Base-by-base conservation (phyloP, 2,113 vertebrate species). In the Oxygymnocypris stewartii region DNA sequence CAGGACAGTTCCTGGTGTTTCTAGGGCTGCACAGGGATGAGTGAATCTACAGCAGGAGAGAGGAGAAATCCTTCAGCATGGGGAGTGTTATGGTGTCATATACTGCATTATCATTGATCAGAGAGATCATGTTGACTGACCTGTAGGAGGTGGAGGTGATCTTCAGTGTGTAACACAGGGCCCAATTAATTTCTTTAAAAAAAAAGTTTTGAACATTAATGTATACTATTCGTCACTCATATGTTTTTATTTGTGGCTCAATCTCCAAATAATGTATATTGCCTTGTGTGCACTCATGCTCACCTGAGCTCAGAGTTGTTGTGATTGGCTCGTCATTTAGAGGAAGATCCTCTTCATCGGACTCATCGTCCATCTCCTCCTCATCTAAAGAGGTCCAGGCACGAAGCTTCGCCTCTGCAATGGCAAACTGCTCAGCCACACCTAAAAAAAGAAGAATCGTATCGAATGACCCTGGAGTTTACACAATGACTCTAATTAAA, bases 371-470 rank as follows among this genome's bases (percentile, higher is more conserved):
- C 65, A 95, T 96, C 12, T 98, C 96, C 0, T 98, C 97, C 0
- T 97, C 97, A 6, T 99, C 98, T 85, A 98, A 88, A 0, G 97
- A 99, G 1, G 97, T 97, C 97, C 98, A 99, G 40, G 97, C 97
- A 7, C 97, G 93, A 84, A 99, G 96, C 90, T 99, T 99, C 84
- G 98, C 98, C 92, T 99, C 98, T 0, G 97, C 97, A 0, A 99
- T 99, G 90, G 97, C 98, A 91, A 99, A 99, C 92, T 99, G 98
- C 90, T 99, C 97, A 0, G 97, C 98, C 57, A 98, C 96, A 47
- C 96, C 97, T 98, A 6, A 51, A 16, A 73, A 77, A 25, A 85
- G 1, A 59, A 31, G 23, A 18, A 59, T 51, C 20, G 3, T 37
- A 57, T 44, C 37, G 10, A 37, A 83, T 69, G 65, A 69, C 65